Evolutionary conservation across 2,888 invertebrate species (phyloP).

Genomic region (Pocota personata): DNA sequence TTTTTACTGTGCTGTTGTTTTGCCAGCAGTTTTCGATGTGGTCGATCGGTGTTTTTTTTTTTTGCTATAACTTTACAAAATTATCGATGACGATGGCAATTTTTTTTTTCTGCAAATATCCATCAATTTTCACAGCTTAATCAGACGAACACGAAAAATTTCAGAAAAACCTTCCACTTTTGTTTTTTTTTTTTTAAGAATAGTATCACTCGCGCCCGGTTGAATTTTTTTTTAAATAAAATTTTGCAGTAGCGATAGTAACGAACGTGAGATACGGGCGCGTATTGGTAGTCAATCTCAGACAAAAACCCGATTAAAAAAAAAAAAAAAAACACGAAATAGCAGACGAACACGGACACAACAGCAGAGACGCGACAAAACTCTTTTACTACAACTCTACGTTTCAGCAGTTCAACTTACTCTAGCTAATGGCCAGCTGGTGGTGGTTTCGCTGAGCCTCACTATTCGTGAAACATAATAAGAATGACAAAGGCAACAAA

Average conservation of each 20-base stretch:
- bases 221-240: not conserved
- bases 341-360: slow-evolving; percentile 65
- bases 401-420: slow-evolving; percentile 71
- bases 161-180: not conserved
- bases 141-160: not conserved
- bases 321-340: slow-evolving; percentile 43
- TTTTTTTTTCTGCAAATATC: not conserved
- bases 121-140: not conserved
- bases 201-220: slow-evolving; percentile 5
- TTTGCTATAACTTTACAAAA: not conserved
- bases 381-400: slow-evolving; percentile 61
- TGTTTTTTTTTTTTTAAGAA: too few species aligned
- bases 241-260: not conserved
- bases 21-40: slow-evolving; percentile 6
- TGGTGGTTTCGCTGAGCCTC: slow-evolving; percentile 63
- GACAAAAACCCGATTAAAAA: not conserved
- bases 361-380: slow-evolving; percentile 60
- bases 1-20: slow-evolving; percentile 18
- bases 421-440: slow-evolving; percentile 69
- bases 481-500: slow-evolving; percentile 41
- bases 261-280: not conserved
- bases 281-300: not conserved
- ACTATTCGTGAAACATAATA: slow-evolving; percentile 28
- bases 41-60: not conserved
- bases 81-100: slow-evolving; percentile 28